Conservation (phyloP, 2,888 invertebrate genomes). For the Brenthis hecate region DNA sequence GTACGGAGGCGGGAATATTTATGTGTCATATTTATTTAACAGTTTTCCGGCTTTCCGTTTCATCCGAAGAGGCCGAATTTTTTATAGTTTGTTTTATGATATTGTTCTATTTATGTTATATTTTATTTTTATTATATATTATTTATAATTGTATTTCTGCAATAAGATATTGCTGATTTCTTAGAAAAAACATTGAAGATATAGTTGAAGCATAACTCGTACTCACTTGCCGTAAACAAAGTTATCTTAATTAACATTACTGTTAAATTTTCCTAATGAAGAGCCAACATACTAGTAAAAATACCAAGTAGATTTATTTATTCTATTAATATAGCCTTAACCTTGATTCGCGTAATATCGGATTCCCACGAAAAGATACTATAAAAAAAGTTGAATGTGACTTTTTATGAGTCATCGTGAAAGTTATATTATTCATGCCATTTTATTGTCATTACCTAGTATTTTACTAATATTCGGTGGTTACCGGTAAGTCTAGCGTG, state of each 20-base stretch:
- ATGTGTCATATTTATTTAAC: slow-evolving; percentile 67
- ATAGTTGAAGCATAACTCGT: no score
- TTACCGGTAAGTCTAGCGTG: slow-evolving; percentile 25
- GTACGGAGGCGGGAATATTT: slow-evolving; percentile 63
- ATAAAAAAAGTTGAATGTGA: not conserved
- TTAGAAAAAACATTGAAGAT: no score
- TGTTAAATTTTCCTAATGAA: no score
- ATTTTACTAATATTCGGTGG: slow-evolving; percentile 22
- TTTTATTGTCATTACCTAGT: slow-evolving; percentile 27
- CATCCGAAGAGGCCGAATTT: slow-evolving; percentile 62
- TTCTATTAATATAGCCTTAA: no score
- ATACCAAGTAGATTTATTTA: no score
- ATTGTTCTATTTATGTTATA: slow-evolving; percentile 24
- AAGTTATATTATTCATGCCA: slow-evolving; percentile 30
- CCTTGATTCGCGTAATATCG: not conserved
- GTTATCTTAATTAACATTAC: no score
- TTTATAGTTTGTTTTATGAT: slow-evolving; percentile 66
- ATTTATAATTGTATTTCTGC: not conserved
- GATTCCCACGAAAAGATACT: not conserved
- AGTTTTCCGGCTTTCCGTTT: slow-evolving; percentile 63
- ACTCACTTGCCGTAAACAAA: no score
- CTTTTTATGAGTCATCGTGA: slow-evolving; percentile 36
- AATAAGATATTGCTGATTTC: no score
- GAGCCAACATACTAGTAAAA: no score
- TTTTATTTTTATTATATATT: no score